phyloP scores from a whole-genome alignment of 2,113 vertebrate genomes.

The Gila orcuttii region DNA sequence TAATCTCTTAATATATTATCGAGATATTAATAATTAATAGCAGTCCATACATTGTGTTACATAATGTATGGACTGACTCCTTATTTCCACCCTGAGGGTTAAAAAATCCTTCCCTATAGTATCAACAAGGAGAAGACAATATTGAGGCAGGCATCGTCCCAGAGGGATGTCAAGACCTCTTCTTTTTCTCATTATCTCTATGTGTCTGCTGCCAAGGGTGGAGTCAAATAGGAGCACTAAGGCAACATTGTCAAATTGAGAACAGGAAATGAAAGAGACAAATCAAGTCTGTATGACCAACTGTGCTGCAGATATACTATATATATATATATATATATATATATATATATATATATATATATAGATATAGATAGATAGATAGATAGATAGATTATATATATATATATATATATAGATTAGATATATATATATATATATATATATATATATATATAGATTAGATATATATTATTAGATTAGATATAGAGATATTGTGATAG shows the following conservation, averaged over 20 bases:
- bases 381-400: neutral
- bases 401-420: no score
- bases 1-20: neutral
- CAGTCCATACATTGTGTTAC: neutral
- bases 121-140: slow-evolving; percentile 12
- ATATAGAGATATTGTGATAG: no score
- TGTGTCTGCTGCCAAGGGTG: slow-evolving; percentile 31
- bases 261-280: slow-evolving; percentile 30
- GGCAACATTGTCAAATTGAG: neutral
- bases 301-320: neutral
- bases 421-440: neutral
- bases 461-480: neutral
- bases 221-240: slow-evolving; percentile 12
- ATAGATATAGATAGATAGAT: neutral
- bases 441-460: neutral
- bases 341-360: neutral
- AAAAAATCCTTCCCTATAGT: neutral
- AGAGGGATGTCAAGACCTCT: slow-evolving; percentile 40
- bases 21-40: no score
- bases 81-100: neutral
- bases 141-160: slow-evolving; percentile 37
- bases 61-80: slow-evolving; percentile 26
- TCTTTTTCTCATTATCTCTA: slow-evolving; percentile 43
- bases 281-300: neutral
- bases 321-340: neutral